These are phyloP conservation scores for Bothrops jararaca DNA, from an alignment of 2,113 vertebrate species.

Conservation along the genomic window DNA sequence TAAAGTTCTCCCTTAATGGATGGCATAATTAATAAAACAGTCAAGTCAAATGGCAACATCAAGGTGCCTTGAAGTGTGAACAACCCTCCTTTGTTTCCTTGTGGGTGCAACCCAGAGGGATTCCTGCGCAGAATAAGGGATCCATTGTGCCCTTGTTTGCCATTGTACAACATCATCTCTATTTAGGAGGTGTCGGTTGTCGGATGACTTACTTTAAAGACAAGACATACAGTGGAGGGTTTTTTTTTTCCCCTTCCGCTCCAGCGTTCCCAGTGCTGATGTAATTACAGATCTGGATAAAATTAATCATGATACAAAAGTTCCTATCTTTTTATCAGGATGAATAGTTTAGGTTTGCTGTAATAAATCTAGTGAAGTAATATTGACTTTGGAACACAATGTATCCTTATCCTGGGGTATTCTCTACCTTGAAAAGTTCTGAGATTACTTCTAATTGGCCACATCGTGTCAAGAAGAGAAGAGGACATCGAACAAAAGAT, in stretches of 20 bases:
- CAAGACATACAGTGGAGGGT: constrained; percentile 52
- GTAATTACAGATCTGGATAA: constrained; percentile 51
- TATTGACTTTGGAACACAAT: neutral
- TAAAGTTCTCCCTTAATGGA: constrained; percentile 77
- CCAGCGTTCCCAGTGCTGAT: constrained; percentile 56
- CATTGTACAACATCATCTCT: constrained; percentile 46
- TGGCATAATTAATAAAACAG: constrained; percentile 78
- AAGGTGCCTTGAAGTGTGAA: constrained; percentile 75
- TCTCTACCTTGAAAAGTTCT: neutral
- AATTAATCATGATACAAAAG: constrained; percentile 57
- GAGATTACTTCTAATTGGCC: neutral
- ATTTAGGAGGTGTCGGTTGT: constrained; percentile 72
- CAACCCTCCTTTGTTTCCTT: constrained; percentile 77
- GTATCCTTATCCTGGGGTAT: neutral
- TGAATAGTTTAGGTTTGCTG: constrained; percentile 45
- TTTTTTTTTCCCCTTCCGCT: constrained; percentile 26
- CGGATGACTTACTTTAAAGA: constrained; percentile 64
- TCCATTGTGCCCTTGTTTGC: constrained; percentile 63
- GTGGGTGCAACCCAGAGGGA: constrained; percentile 68
- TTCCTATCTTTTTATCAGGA: constrained; percentile 42
- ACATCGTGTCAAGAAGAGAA: neutral
- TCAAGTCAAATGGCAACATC: constrained; percentile 66
- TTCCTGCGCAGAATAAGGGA: constrained; percentile 67
- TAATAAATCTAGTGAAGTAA: constrained; percentile 30
- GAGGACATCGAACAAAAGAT: no score